Percentiles rank a stretch among this genome's conserved stretches.
Conservation (phyloP, 2,113 vertebrate species). For the Melanostigma gelatinosum region DNA sequence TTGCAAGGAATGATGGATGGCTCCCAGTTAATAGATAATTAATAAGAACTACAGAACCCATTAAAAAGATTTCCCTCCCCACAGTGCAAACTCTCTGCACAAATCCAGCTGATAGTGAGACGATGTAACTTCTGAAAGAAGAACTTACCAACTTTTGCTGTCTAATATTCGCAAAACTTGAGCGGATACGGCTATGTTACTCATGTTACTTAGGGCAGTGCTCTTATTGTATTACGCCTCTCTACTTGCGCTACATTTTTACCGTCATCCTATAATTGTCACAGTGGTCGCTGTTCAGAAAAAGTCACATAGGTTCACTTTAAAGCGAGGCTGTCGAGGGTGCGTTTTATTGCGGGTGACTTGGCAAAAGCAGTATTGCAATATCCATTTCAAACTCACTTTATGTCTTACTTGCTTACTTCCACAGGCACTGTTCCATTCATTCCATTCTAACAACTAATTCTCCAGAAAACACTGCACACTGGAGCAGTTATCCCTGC, state of each 20-base stretch:
- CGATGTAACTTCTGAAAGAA: background rate
- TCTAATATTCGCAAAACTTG: background rate
- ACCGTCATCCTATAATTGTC: background rate
- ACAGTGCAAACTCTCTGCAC: background rate
- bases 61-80: background rate
- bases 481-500: conserved; percentile 35
- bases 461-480: conserved; percentile 33
- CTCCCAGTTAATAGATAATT: background rate
- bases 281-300: background rate
- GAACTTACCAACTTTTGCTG: background rate
- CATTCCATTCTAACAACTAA: background rate
- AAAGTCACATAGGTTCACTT: background rate
- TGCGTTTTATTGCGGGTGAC: background rate
- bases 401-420: background rate
- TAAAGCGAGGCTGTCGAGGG: background rate
- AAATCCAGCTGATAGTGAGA: background rate
- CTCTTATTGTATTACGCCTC: background rate
- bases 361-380: background rate
- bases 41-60: background rate
- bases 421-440: background rate
- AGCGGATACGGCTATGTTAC: background rate
- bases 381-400: conserved; percentile 1
- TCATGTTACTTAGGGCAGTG: background rate
- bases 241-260: background rate
- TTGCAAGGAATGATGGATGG: conserved; percentile 3